These are phyloP conservation scores for Tenualosa ilisha DNA, from an alignment of 2,797 vertebrate species.

Conservation along the genomic window DNA sequence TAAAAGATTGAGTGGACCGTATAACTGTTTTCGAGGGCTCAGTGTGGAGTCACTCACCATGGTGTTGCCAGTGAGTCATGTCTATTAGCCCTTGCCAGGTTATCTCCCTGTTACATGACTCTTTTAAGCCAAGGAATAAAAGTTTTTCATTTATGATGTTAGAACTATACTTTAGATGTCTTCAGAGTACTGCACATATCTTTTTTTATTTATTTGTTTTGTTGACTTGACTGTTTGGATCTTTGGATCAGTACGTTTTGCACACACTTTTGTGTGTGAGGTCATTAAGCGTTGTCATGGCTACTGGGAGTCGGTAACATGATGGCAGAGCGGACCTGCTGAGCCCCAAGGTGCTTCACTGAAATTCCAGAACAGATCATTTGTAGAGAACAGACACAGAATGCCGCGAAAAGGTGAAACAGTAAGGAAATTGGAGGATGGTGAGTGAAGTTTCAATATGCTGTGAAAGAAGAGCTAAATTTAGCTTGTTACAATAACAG, in stretches of 20 bases:
- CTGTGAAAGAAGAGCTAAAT: neutral
- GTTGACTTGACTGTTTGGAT: neutral
- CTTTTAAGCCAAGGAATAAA: neutral
- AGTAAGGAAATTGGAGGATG: constrained; percentile 74
- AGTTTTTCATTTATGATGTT: neutral
- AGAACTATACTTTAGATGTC: neutral
- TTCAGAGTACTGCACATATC: neutral
- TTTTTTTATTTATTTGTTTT: neutral
- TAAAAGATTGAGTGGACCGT: constrained; percentile 37
- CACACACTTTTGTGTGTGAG: constrained; percentile 29
- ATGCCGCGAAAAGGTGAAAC: constrained; percentile 83
- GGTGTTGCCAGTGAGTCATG: neutral
- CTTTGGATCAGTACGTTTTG: neutral
- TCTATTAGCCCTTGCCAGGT: neutral
- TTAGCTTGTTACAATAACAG: neutral
- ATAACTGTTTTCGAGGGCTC: constrained; percentile 16
- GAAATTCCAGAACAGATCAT: constrained; percentile 4
- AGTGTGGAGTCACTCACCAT: constrained; percentile 10
- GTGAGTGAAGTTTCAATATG: constrained; percentile 67
- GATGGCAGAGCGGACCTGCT: constrained; percentile 53
- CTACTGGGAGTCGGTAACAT: constrained; percentile 64
- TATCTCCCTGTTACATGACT: neutral
- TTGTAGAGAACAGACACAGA: constrained; percentile 33
- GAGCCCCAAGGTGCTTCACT: constrained; percentile 21
- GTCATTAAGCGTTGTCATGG: constrained; percentile 61